Conservation (phyloP, 1,140 invertebrate genomes). For the Pseudomyrmex cubaensis region DNA sequence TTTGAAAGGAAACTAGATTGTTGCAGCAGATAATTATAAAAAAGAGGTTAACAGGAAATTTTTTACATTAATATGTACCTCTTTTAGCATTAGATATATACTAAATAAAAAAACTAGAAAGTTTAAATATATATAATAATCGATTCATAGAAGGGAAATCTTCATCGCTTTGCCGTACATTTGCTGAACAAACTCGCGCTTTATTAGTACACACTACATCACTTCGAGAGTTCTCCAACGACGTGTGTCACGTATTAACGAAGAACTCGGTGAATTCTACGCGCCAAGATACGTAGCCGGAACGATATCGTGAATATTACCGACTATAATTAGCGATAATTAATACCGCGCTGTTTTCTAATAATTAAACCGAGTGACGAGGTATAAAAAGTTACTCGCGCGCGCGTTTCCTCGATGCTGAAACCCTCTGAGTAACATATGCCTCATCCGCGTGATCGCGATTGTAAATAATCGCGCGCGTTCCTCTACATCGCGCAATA, state of each 20-base stretch:
- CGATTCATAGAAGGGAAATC: too few species aligned
- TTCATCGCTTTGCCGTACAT: too few species aligned
- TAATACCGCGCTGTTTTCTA: conserved; percentile 21
- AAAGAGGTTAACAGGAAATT: too few species aligned
- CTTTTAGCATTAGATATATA: too few species aligned
- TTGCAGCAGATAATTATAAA: neutral
- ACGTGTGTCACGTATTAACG: conserved; percentile 5
- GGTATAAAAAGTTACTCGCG: conserved; percentile 18
- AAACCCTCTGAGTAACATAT: neutral
- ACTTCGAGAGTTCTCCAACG: conserved; percentile 8
- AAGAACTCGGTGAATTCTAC: conserved; percentile 12
- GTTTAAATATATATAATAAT: too few species aligned
- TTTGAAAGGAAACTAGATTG: too few species aligned
- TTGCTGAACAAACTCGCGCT: too few species aligned
- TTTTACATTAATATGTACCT: too few species aligned
- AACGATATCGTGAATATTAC: conserved; percentile 26
- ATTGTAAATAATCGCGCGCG: conserved; percentile 20
- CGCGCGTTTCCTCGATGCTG: neutral
- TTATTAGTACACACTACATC: neutral
- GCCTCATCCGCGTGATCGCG: neutral
- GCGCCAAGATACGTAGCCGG: neutral
- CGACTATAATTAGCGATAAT: conserved; percentile 21
- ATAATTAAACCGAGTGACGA: conserved; percentile 29
- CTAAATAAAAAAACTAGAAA: too few species aligned
- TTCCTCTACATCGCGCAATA: neutral